A percentile compares a stretch with the other conserved stretches of the same genome.
phyloP scores from a whole-genome alignment of 2,797 vertebrate genomes.

The Lagodon rhomboides region DNA sequence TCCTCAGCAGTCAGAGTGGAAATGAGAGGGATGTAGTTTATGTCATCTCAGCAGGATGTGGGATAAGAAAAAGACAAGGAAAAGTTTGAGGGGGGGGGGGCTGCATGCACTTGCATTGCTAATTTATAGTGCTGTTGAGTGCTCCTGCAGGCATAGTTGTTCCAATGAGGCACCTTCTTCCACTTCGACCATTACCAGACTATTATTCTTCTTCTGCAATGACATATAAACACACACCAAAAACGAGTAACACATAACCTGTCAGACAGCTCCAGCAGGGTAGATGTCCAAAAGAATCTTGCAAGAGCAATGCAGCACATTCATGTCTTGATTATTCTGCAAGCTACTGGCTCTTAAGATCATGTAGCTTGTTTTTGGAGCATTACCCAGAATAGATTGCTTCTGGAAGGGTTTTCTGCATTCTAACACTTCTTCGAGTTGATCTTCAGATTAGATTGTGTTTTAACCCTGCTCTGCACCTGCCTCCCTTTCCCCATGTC shows the following conservation, averaged over 20 bases:
- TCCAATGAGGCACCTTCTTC: conserved; percentile 8
- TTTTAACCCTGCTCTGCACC: conserved; percentile 61
- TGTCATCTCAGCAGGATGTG: conserved; percentile 32
- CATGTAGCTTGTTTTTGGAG: not conserved
- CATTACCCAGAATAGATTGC: not conserved
- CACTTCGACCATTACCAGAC: not conserved
- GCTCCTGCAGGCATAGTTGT: conserved; percentile 14
- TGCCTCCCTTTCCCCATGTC: conserved; percentile 65
- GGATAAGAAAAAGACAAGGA: conserved; percentile 23
- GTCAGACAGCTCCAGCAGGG: not conserved
- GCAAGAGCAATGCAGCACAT: not conserved
- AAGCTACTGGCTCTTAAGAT: conserved; percentile 1
- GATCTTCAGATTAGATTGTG: conserved; percentile 1
- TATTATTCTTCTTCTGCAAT: conserved; percentile 30
- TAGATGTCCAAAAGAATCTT: not conserved
- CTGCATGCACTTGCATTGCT: conserved; percentile 2
- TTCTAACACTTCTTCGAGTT: conserved; percentile 29
- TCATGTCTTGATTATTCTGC: not conserved
- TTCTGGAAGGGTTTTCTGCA: not conserved
- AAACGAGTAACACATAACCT: not conserved
- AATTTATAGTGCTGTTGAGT: conserved; percentile 34
- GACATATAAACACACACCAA: not conserved
- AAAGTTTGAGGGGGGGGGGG: not conserved
- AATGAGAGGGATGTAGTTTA: conserved; percentile 28
- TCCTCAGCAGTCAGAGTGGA: not conserved